These are phyloP conservation scores for Otis tarda DNA, from an alignment of 2,113 vertebrate genomes.

Conservation along the genomic window DNA sequence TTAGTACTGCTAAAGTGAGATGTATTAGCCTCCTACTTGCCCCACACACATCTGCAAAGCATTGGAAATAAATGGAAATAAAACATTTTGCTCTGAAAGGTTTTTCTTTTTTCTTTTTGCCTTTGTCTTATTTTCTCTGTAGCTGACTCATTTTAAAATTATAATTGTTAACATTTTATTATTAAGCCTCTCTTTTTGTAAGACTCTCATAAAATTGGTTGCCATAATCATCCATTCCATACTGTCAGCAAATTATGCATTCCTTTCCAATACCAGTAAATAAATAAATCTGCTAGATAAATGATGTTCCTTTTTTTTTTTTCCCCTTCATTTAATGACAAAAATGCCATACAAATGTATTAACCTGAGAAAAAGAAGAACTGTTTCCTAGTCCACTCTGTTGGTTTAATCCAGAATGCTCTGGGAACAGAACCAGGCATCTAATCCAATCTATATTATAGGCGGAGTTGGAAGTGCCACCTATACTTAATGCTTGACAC, in stretches of 20 bases:
- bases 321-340: background rate
- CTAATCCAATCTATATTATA: slow-evolving; percentile 16
- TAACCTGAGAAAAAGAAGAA: slow-evolving; percentile 7
- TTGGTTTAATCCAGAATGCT: slow-evolving; percentile 6
- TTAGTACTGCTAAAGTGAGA: slow-evolving; percentile 81
- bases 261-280: slow-evolving; percentile 10
- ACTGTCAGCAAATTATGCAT: slow-evolving; percentile 37
- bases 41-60: slow-evolving; percentile 75
- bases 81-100: slow-evolving; percentile 61
- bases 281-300: slow-evolving; percentile 47
- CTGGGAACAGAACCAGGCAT: slow-evolving; percentile 19
- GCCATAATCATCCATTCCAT: slow-evolving; percentile 23
- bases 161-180: slow-evolving; percentile 59
- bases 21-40: slow-evolving; percentile 77
- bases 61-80: slow-evolving; percentile 74
- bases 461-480: slow-evolving; percentile 51
- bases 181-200: slow-evolving; percentile 35
- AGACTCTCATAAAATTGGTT: slow-evolving; percentile 40
- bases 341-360: background rate
- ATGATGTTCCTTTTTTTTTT: background rate
- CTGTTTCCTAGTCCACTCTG: background rate
- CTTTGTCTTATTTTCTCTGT: slow-evolving; percentile 69
- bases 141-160: slow-evolving; percentile 73
- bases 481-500: slow-evolving; percentile 57
- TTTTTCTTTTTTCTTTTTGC: slow-evolving; percentile 46